Evolutionary conservation across 2,888 invertebrate genomes (phyloP).

Genomic region (Epirrhoe tristata): DNA sequence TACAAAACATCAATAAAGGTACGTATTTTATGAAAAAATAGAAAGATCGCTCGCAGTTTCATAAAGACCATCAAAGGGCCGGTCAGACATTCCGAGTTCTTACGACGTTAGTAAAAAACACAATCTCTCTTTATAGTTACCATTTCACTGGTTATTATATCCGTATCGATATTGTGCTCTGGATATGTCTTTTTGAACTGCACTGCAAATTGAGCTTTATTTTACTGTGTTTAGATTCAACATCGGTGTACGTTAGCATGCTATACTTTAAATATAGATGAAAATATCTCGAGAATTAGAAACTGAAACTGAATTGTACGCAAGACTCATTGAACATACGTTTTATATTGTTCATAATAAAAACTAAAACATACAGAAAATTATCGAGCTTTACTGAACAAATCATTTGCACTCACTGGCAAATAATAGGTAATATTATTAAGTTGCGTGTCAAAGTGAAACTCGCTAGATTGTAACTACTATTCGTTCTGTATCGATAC

Average conservation of each 20-base stretch:
- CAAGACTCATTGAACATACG: too few species aligned
- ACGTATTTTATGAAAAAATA: slow-evolving; percentile 67
- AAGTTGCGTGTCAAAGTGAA: slow-evolving; percentile 7
- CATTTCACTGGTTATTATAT: slow-evolving; percentile 84
- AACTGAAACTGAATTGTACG: too few species aligned
- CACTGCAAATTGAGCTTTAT: slow-evolving; percentile 12
- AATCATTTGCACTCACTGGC: too few species aligned
- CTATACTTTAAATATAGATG: too few species aligned
- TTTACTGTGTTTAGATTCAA: not conserved
- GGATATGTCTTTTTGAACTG: slow-evolving; percentile 21
- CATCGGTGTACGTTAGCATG: not conserved
- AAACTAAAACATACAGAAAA: too few species aligned
- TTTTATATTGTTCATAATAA: too few species aligned
- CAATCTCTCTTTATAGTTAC: slow-evolving; percentile 85
- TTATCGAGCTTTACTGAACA: too few species aligned
- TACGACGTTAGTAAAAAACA: slow-evolving; percentile 85
- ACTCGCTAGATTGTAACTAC: slow-evolving; percentile 11
- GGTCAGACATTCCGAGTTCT: slow-evolving; percentile 83
- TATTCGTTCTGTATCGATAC: slow-evolving; percentile 34
- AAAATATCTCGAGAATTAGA: too few species aligned
- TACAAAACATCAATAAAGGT: slow-evolving; percentile 72
- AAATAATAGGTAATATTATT: not conserved
- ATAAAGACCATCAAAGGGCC: slow-evolving; percentile 84
- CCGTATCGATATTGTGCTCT: slow-evolving; percentile 75
- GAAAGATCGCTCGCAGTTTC: slow-evolving; percentile 78